phyloP scores from a whole-genome alignment of 2,888 invertebrate genomes.

The Chesias legatella region DNA sequence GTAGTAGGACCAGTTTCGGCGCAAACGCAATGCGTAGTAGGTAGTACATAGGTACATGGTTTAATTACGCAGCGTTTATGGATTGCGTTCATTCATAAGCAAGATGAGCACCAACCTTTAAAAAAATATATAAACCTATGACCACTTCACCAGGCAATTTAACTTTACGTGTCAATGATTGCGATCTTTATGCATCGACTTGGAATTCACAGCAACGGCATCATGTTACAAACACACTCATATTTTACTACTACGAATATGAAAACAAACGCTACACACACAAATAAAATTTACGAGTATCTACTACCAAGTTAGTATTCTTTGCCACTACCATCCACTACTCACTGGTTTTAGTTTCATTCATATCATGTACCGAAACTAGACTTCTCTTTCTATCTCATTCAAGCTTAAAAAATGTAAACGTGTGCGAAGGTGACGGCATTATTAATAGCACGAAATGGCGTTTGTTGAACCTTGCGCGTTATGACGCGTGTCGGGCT shows the following conservation, averaged over 20 bases:
- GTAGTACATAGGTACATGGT: no score
- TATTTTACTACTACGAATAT: constrained; percentile 16
- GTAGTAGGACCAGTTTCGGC: no score
- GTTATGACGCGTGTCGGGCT: constrained; percentile 20
- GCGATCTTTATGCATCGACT: no score
- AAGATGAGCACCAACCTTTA: no score
- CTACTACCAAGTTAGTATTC: no score
- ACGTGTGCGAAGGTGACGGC: constrained; percentile 55
- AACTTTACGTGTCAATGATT: no score
- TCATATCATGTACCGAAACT: constrained; percentile 68
- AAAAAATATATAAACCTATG: no score
- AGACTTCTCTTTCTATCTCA: constrained; percentile 73
- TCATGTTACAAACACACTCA: constrained; percentile 7
- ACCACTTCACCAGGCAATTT: no score
- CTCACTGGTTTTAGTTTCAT: constrained; percentile 72
- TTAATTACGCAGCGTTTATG: no score
- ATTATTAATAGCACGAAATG: constrained; percentile 57
- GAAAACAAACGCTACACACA: constrained; percentile 42
- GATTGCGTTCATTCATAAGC: no score
- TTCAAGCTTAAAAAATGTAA: constrained; percentile 45
- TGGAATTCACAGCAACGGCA: background rate
- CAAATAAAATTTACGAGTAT: constrained; percentile 63
- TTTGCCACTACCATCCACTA: constrained; percentile 64
- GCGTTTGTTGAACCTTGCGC: constrained; percentile 75
- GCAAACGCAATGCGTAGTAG: no score